Percentiles rank a stretch among this genome's conserved stretches.
Conservation (phyloP, 2,797 vertebrate genomes). For the Iguana delicatissima region DNA sequence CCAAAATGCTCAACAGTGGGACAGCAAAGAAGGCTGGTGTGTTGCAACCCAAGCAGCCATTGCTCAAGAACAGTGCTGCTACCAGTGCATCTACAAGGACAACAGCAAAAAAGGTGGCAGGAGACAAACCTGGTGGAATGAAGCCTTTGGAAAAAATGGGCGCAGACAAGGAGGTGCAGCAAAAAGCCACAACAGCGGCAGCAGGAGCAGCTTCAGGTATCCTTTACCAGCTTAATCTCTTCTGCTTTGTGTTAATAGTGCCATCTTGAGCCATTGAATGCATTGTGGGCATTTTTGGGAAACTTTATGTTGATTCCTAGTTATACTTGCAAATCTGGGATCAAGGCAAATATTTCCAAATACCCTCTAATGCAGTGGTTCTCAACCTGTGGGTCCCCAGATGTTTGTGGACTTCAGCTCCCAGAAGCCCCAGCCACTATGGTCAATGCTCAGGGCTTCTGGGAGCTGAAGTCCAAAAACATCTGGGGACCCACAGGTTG, state of each 20-base stretch:
- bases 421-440: too few relatives aligned
- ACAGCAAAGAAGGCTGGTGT: not conserved
- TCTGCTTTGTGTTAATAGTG: not conserved
- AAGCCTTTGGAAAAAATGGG: conserved; percentile 16
- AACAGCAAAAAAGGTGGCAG: not conserved
- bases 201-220: conserved; percentile 6
- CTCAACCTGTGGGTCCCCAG: too few relatives aligned
- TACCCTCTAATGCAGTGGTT: too few relatives aligned
- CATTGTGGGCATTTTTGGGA: too few relatives aligned
- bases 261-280: not conserved
- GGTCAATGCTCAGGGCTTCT: too few relatives aligned
- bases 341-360: not conserved
- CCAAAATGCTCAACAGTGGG: conserved; percentile 24
- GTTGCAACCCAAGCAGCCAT: not conserved
- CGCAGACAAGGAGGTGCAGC: conserved; percentile 17
- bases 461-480: too few relatives aligned
- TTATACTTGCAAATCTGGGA: not conserved
- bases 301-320: not conserved
- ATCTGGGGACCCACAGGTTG: too few relatives aligned
- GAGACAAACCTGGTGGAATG: not conserved
- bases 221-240: not conserved
- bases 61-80: not conserved
- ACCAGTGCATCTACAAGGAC: not conserved
- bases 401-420: too few relatives aligned
- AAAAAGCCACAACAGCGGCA: not conserved